phyloP scores from a whole-genome alignment of 1,140 invertebrate genomes.

The Drosophila neocordata region DNA sequence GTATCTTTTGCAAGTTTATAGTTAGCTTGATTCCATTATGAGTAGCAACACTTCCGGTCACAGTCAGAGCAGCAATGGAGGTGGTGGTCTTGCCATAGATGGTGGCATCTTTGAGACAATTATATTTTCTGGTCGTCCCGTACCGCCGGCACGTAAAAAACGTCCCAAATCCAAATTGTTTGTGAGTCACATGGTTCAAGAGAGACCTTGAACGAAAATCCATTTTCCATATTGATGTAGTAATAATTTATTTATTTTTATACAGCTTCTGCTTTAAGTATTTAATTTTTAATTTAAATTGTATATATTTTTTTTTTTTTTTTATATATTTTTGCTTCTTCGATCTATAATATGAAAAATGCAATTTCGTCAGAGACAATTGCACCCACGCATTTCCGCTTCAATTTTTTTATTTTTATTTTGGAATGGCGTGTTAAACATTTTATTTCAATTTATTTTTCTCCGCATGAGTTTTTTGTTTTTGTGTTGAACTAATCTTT shows the following conservation, averaged over 20 bases:
- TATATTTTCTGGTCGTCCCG: constrained; percentile 60
- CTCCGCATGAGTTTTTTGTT: constrained; percentile 24
- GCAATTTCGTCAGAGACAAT: constrained; percentile 51
- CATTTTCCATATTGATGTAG: constrained; percentile 45
- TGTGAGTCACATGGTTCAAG: constrained; percentile 55
- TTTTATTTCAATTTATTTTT: constrained; percentile 39
- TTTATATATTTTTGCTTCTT: constrained; percentile 18
- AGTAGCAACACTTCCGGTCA: constrained; percentile 70
- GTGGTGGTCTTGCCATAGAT: constrained; percentile 32
- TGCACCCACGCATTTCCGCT: constrained; percentile 67
- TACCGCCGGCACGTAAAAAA: constrained; percentile 71
- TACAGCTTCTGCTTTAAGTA: constrained; percentile 35
- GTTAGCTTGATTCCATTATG: constrained; percentile 43
- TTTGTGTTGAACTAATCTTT: constrained; percentile 44
- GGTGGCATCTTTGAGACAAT: constrained; percentile 67
- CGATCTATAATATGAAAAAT: constrained; percentile 25
- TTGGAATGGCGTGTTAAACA: constrained; percentile 56
- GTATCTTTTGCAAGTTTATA: constrained; percentile 57
- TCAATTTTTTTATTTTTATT: not conserved
- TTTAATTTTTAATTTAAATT: constrained; percentile 40
- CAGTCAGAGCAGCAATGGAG: constrained; percentile 55
- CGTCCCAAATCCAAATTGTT: constrained; percentile 75
- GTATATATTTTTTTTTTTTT: constrained; percentile 19
- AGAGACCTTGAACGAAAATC: constrained; percentile 40
- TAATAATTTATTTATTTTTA: constrained; percentile 47